Evolutionary conservation across 2,113 vertebrate species (phyloP), one percentile per base, ranked within the genome.

Genomic region (Corapipo altera): DNA sequence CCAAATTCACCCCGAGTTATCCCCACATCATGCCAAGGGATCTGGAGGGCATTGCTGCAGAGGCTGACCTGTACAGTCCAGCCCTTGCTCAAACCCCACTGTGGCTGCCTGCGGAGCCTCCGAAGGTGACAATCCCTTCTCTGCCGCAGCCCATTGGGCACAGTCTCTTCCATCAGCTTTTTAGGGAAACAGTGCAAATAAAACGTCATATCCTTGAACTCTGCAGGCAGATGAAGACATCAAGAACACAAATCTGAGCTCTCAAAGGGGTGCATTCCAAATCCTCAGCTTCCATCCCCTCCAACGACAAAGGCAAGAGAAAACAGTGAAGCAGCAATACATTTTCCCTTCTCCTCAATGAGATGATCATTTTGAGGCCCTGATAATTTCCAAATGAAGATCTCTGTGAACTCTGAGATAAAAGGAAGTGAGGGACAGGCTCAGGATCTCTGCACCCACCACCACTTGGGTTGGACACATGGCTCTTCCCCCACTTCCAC

Each of bases 381-480:
- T 71, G 37, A 66, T 37, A 22, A 48, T 22, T 62, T 72, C 0
- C 0, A 85, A 11, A 5, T 64, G 21, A 82, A 64, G 13, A 75
- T 39, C 27, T 18, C 33, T 43, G 28, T 59, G 57, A 43, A n/a
- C 8, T 58, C 28, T 2, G 4, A 15, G 18, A 15, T 35, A 57
- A 82, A 81, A 46, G 8, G 32, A 88, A 87, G 13, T 0, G 0
- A 66, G 9, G 32, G 33, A 26, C 54, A 76, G 19, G 41, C 10
- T 28, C 0, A 2, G 17, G 23, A 37, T 19, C 27, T 66, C 33
- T 64, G 30, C 26, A 90, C 10, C 14, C 59, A 65, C 24, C 30
- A 20, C 33, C 3, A 1, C 62, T 61, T 2, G 2, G 13, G 37
- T 9, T 64, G 20, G 35, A 72, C 39, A 81, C 0, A 0, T 49